These are phyloP conservation scores for Chrysolina oricalcia DNA, from an alignment of 2,888 invertebrate species.

Conservation along the genomic window DNA sequence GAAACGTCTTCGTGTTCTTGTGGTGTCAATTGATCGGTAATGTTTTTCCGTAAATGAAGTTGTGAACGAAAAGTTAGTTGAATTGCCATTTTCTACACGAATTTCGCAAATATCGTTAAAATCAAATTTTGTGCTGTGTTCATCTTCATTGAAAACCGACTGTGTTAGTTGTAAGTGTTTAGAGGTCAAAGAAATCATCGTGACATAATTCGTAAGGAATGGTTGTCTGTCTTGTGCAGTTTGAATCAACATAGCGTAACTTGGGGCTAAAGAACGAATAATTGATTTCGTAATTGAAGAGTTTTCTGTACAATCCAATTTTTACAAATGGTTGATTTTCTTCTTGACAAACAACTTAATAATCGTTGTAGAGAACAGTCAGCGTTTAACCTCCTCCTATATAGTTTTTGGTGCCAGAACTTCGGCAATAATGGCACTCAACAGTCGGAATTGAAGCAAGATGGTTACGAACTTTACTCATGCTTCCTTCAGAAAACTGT, in stretches of 20 bases:
- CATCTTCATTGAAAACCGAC: neutral
- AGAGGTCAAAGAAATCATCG: neutral
- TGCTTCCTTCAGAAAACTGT: too few species aligned
- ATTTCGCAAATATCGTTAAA: neutral
- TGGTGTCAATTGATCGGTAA: too few species aligned
- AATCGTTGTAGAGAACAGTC: too few species aligned
- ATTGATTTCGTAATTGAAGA: slow-evolving; percentile 1
- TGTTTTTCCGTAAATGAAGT: neutral
- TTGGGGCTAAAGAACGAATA: neutral
- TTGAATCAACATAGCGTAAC: neutral
- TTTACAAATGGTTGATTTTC: too few species aligned
- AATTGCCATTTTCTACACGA: too few species aligned
- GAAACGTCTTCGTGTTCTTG: too few species aligned
- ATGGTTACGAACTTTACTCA: too few species aligned
- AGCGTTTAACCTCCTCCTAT: too few species aligned
- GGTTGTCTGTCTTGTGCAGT: neutral
- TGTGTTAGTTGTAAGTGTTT: slow-evolving; percentile 1
- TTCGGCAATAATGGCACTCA: too few species aligned
- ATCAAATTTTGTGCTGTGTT: neutral
- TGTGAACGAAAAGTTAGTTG: neutral
- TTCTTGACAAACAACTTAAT: too few species aligned
- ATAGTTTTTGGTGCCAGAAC: too few species aligned
- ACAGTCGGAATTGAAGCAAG: too few species aligned
- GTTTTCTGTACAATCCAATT: neutral
- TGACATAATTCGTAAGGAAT: neutral